Percentiles rank a stretch among this genome's conserved stretches.
Evolutionary conservation across 2,888 invertebrate species (phyloP).

Genomic region (Sinotaia quadrata): DNA sequence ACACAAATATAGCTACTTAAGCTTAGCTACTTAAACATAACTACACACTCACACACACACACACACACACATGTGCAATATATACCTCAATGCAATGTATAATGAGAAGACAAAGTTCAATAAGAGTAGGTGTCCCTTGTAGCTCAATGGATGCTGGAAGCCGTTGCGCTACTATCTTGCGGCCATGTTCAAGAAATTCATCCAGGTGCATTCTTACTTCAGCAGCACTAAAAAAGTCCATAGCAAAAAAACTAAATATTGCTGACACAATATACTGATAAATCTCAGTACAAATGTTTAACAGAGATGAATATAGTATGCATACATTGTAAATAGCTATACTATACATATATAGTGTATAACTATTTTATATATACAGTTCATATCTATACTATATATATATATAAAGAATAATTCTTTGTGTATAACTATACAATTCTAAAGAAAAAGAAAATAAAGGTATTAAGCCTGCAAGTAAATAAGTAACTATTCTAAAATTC

Average conservation of each 20-base stretch:
- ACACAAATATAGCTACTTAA: too few species aligned
- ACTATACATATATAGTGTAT: too few species aligned
- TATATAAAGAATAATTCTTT: too few species aligned
- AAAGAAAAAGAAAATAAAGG: too few species aligned
- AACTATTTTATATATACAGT: too few species aligned
- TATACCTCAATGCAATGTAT: slow-evolving; percentile 59
- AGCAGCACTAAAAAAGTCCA: slow-evolving; percentile 43
- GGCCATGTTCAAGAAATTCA: slow-evolving; percentile 46
- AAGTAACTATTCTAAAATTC: too few species aligned
- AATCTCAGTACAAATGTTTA: background rate
- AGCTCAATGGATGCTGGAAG: slow-evolving; percentile 15
- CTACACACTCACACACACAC: background rate
- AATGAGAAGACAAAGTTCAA: slow-evolving; percentile 51
- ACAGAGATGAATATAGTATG: too few species aligned
- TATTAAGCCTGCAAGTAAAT: too few species aligned
- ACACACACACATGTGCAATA: background rate
- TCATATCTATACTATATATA: too few species aligned
- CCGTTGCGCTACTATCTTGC: slow-evolving; percentile 4
- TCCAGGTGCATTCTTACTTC: slow-evolving; percentile 46
- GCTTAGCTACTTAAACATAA: too few species aligned
- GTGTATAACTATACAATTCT: too few species aligned
- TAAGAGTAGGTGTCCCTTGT: slow-evolving; percentile 22
- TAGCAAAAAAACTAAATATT: background rate
- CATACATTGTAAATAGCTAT: too few species aligned
- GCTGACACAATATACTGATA: background rate